Evolutionary conservation across 2,888 invertebrate genomes (phyloP), one percentile per base, ranked within the genome.

Genomic region (Celastrina argiolus): DNA sequence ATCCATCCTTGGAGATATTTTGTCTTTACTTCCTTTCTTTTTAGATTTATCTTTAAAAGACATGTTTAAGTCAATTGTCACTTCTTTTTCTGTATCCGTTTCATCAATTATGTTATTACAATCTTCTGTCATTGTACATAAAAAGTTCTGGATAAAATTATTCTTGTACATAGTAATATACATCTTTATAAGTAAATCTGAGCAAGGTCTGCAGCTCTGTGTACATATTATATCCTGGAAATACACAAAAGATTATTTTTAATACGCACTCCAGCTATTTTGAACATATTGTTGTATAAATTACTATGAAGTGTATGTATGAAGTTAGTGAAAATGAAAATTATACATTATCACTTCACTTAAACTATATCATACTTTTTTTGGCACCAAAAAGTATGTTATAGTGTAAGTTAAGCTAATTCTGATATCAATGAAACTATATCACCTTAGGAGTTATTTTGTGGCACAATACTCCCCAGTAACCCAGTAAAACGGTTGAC

Each of bases 221-320:
- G 71, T 59, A n/a, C 77, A 69, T 6, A 78, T 26, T 18, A 78
- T 67, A 16, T 83, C 82, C 84, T 85, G 75, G 70, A 81, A 79
- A 66, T 58, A 64, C 63, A 56, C 45, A 10, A 63, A 45, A 65
- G 31, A 36, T 3, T 6, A 6, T 31, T 31, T 31, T 2, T 4
- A 3, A 31, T 28, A 28, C 2, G 28, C 4, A 28, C 28, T 28
- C 6, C 5, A 31, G 31, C 7, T 31, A 31, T 31, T 31, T 31
- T n/a, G n/a, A n/a, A n/a, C n/a, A n/a, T n/a, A n/a, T n/a, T n/a
- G n/a, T n/a, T n/a, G n/a, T n/a, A n/a, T n/a, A n/a, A n/a, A n/a
- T n/a, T n/a, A n/a, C n/a, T n/a, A n/a, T n/a, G n/a, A n/a, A n/a
- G n/a, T n/a, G n/a, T n/a, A n/a, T n/a, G n/a, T n/a, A n/a, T n/a